These are phyloP conservation scores for Metridium senile DNA, from an alignment of 92 coral and sea anemone genomes.

Conservation along the genomic window DNA sequence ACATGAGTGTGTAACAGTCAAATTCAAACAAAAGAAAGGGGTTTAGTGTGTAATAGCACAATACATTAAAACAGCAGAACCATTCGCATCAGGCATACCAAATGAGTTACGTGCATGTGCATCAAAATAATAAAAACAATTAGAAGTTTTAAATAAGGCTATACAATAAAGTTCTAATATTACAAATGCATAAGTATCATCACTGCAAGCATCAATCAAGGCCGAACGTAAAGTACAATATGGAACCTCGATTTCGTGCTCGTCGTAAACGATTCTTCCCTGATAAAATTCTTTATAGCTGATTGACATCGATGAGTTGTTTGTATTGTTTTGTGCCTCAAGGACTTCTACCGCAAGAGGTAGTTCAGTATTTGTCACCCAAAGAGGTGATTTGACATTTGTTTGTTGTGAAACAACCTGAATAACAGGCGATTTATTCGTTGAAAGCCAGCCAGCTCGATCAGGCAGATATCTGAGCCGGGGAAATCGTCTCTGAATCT, in stretches of 20 bases:
- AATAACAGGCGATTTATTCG: too few relatives aligned
- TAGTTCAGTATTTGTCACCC: slow-evolving; percentile 40
- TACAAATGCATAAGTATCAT: slow-evolving; percentile 42
- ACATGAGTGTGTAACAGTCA: too few relatives aligned
- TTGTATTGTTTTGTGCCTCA: slow-evolving; percentile 3
- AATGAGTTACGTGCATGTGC: slow-evolving; percentile 52
- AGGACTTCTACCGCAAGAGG: slow-evolving; percentile 33
- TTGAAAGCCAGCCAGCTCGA: too few relatives aligned
- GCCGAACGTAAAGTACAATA: slow-evolving; percentile 35
- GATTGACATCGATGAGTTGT: slow-evolving; percentile 15
- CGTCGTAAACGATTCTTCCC: slow-evolving; percentile 33
- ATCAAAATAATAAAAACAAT: slow-evolving; percentile 56
- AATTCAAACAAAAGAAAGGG: too few relatives aligned
- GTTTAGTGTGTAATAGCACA: background rate
- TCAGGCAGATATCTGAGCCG: too few relatives aligned
- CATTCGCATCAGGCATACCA: slow-evolving; percentile 63
- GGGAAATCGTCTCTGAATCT: too few relatives aligned
- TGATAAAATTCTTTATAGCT: too few relatives aligned
- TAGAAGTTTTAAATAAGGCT: slow-evolving; percentile 26
- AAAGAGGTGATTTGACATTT: too few relatives aligned
- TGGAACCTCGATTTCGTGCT: slow-evolving; percentile 36
- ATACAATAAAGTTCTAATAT: slow-evolving; percentile 45
- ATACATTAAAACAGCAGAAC: slow-evolving; percentile 31
- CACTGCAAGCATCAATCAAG: slow-evolving; percentile 30
- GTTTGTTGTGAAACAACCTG: too few relatives aligned